Percentiles rank a stretch among this genome's conserved stretches.
Conservation (phyloP, 2,113 vertebrate species). For the Cyanistes caeruleus region DNA sequence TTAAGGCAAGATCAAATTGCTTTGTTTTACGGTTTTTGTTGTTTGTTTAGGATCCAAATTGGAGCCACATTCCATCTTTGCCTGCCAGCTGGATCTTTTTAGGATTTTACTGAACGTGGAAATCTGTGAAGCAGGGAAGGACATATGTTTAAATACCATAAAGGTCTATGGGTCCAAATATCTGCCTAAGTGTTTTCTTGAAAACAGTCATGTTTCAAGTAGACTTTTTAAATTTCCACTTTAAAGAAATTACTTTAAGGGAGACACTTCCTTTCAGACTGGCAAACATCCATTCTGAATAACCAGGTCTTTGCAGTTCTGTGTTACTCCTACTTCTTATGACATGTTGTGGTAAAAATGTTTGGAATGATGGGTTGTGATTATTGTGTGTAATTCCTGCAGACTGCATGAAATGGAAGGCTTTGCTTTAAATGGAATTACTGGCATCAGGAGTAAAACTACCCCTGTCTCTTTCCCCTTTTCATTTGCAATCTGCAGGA, state of each 20-base stretch:
- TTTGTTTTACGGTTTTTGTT: constrained; percentile 21
- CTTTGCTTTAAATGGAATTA: background rate
- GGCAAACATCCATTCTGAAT: background rate
- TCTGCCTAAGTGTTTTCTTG: constrained; percentile 27
- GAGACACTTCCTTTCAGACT: background rate
- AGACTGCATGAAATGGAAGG: background rate
- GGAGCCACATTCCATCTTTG: background rate
- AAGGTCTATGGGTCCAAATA: constrained; percentile 30
- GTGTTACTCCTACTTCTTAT: background rate
- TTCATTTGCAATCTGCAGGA: background rate
- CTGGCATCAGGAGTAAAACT: background rate
- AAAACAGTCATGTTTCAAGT: background rate
- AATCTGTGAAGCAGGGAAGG: background rate
- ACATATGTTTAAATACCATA: constrained; percentile 14
- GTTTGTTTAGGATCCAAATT: constrained; percentile 11
- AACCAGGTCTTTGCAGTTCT: background rate
- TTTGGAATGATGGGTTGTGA: background rate
- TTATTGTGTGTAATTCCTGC: background rate
- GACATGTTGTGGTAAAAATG: background rate
- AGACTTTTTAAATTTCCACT: background rate
- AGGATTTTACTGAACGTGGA: background rate
- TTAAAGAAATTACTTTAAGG: background rate
- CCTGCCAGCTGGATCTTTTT: constrained; percentile 1
- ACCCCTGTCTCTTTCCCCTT: background rate
- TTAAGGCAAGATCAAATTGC: background rate